Conservation (phyloP, 2,113 vertebrate species). For the Carollia perspicillata region DNA sequence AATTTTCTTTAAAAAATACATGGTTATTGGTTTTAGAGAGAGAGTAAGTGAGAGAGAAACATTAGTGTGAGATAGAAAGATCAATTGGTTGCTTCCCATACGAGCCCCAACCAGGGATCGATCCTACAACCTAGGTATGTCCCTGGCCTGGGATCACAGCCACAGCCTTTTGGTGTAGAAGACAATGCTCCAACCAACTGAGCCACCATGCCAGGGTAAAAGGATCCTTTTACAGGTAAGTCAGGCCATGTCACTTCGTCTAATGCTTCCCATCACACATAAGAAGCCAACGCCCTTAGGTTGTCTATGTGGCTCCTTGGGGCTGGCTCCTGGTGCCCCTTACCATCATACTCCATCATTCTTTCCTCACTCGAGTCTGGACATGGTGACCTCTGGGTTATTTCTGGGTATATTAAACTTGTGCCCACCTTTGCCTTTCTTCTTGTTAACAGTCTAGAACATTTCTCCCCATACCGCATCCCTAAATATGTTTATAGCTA, state of each 20-base stretch:
- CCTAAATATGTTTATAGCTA: not conserved
- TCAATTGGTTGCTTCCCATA: too few relatives aligned
- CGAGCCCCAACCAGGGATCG: too few relatives aligned
- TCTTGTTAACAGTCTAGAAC: not conserved
- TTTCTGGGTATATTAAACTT: not conserved
- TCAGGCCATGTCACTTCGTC: not conserved
- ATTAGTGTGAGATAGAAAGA: too few relatives aligned
- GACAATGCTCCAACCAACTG: too few relatives aligned
- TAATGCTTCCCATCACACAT: not conserved
- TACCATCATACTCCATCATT: not conserved
- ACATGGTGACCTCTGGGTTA: not conserved
- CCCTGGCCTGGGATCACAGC: too few relatives aligned
- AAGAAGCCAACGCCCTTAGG: not conserved
- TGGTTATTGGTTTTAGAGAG: too few relatives aligned
- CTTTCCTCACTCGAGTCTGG: not conserved
- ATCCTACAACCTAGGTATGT: too few relatives aligned
- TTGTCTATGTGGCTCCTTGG: fast-evolving
- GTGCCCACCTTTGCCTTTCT: not conserved
- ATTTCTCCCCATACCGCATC: not conserved
- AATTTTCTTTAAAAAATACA: too few relatives aligned
- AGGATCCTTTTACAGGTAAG: not conserved
- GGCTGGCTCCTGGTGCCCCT: not conserved
- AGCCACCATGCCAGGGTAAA: too few relatives aligned
- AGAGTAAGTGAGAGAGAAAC: too few relatives aligned
- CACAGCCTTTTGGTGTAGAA: too few relatives aligned